Conservation (phyloP, 2,113 vertebrate genomes). For the Crypturellus undulatus region DNA sequence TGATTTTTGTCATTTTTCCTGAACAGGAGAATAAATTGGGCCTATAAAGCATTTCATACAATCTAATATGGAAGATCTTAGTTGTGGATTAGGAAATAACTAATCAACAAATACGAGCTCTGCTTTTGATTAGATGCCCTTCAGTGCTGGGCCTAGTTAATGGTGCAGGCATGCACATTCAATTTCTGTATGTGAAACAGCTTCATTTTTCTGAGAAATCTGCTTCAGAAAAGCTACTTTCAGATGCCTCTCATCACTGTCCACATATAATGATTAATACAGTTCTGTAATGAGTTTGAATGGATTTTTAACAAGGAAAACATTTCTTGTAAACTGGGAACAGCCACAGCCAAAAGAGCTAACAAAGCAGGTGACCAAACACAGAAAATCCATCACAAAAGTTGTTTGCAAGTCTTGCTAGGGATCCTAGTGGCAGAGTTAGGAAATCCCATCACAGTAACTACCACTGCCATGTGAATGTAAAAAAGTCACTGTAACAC, state of each 20-base stretch:
- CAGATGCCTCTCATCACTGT: not conserved
- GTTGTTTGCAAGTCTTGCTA: not conserved
- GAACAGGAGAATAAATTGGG: not conserved
- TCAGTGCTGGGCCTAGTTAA: not conserved
- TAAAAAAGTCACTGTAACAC: not conserved
- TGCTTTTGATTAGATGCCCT: not conserved
- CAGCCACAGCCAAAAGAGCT: not conserved
- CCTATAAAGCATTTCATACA: not conserved
- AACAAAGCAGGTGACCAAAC: not conserved
- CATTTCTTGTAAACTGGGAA: not conserved
- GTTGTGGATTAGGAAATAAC: not conserved
- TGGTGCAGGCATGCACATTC: not conserved
- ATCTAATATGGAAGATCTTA: not conserved
- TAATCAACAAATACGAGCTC: not conserved
- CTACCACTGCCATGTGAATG: not conserved
- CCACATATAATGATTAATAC: not conserved
- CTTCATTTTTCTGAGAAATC: not conserved
- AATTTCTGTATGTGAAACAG: not conserved
- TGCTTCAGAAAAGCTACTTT: not conserved
- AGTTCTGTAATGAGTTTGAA: not conserved
- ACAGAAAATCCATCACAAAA: not conserved
- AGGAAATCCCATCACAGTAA: not conserved
- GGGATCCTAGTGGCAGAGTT: not conserved
- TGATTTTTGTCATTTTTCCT: not conserved
- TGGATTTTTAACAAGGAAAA: not conserved